A percentile compares a stretch with the other conserved stretches of the same genome.
phyloP scores from a whole-genome alignment of 2,797 vertebrate genomes.

The Phoeniculus purpureus region DNA sequence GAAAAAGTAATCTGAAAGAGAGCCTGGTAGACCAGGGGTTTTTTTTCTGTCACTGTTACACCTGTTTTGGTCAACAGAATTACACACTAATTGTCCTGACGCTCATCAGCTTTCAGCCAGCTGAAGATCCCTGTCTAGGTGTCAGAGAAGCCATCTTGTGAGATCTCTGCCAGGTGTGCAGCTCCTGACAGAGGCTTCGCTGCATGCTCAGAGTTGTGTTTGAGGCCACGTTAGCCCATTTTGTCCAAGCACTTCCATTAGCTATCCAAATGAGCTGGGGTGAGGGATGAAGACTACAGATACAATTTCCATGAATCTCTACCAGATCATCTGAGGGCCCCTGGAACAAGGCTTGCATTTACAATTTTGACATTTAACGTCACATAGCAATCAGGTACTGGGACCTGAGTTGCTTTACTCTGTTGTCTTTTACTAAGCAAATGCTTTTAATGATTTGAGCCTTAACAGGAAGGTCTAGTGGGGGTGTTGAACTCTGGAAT shows the following conservation, averaged over 20 bases:
- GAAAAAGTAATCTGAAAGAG: neutral
- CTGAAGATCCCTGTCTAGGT: neutral
- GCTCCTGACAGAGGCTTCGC: neutral
- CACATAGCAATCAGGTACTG: neutral
- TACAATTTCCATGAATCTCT: neutral
- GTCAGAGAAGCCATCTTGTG: neutral
- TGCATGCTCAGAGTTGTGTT: neutral
- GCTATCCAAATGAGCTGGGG: neutral
- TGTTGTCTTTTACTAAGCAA: constrained; percentile 51
- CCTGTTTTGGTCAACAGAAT: neutral
- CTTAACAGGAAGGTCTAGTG: constrained; percentile 66
- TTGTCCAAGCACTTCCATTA: neutral
- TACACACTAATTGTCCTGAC: accelerated
- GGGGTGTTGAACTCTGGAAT: constrained; percentile 70
- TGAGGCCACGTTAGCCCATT: neutral
- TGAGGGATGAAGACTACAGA: neutral
- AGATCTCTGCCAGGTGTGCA: accelerated
- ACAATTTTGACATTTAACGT: constrained; percentile 37
- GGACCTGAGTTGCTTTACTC: constrained; percentile 39
- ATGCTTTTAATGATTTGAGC: constrained; percentile 63
- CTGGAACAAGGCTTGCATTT: neutral
- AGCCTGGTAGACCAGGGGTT: neutral
- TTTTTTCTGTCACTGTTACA: neutral
- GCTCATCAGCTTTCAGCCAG: neutral
- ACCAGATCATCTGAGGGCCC: neutral